Percentiles rank a stretch among this genome's conserved stretches.
These are phyloP conservation scores for Hemaris fuciformis DNA, from an alignment of 2,888 invertebrate genomes.

Conservation along the genomic window DNA sequence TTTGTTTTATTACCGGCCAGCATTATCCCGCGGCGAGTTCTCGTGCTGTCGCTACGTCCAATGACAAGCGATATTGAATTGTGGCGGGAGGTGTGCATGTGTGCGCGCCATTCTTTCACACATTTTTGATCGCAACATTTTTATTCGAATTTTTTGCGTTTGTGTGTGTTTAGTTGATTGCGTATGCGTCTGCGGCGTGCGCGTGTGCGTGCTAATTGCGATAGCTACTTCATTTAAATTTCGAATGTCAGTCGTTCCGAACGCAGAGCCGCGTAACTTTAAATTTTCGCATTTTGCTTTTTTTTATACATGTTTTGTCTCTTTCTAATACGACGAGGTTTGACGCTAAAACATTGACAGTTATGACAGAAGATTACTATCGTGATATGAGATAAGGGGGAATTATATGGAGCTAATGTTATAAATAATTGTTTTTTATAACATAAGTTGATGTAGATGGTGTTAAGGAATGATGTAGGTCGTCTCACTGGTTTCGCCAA, in stretches of 20 bases:
- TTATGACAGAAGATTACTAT: neutral
- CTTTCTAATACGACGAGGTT: neutral
- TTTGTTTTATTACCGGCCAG: neutral
- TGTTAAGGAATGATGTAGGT: no score
- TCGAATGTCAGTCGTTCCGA: conserved; percentile 67
- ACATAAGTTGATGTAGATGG: no score
- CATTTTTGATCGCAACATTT: conserved; percentile 77
- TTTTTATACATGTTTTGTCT: neutral
- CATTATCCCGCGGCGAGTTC: conserved; percentile 13
- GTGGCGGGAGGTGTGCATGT: conserved; percentile 50
- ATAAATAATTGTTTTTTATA: no score
- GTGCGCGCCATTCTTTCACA: conserved; percentile 74
- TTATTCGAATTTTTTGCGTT: conserved; percentile 59
- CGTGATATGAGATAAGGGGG: neutral
- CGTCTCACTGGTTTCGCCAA: no score
- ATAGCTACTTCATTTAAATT: conserved; percentile 82
- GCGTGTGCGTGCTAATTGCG: conserved; percentile 66
- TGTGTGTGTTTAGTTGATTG: conserved; percentile 60
- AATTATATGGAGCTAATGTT: neutral
- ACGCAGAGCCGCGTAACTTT: conserved; percentile 51
- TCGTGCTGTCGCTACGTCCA: conserved; percentile 63
- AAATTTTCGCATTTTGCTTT: conserved; percentile 29
- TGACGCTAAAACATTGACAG: neutral
- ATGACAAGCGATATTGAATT: conserved; percentile 79
- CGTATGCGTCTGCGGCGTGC: conserved; percentile 25